These are phyloP conservation scores for Notodonta dromedarius DNA, from an alignment of 2,888 invertebrate species.

Conservation along the genomic window DNA sequence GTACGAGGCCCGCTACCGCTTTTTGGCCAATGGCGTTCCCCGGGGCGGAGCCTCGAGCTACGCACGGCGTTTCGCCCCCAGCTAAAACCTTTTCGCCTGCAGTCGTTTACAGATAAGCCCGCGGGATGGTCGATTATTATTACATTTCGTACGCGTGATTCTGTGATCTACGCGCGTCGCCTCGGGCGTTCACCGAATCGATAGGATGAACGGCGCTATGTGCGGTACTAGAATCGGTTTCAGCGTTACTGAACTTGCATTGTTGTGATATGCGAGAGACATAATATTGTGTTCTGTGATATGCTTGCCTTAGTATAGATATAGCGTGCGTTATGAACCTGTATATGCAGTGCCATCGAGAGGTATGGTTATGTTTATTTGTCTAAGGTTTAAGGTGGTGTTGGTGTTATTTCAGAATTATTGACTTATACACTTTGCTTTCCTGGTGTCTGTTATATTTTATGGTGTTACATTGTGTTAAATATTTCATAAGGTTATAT, in stretches of 20 bases:
- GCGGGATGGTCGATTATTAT: conserved; percentile 83
- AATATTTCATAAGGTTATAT: too few relatives aligned
- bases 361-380: conserved; percentile 69
- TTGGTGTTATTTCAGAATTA: conserved; percentile 14
- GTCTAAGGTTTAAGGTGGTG: conserved; percentile 24
- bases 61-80: conserved; percentile 81
- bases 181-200: conserved; percentile 70
- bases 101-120: conserved; percentile 84
- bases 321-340: conserved; percentile 73
- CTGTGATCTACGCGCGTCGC: conserved; percentile 71
- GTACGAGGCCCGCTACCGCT: conserved; percentile 64
- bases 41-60: conserved; percentile 80
- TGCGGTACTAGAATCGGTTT: conserved; percentile 52
- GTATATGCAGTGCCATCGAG: conserved; percentile 83
- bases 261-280: conserved; percentile 60
- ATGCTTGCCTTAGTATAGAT: conserved; percentile 81
- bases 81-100: conserved; percentile 83
- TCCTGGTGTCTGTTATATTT: background rate
- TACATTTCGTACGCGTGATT: conserved; percentile 77
- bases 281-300: conserved; percentile 70
- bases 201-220: conserved; percentile 68
- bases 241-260: conserved; percentile 49
- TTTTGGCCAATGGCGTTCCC: conserved; percentile 75
- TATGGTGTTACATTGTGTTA: background rate
- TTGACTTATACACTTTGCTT: background rate